phyloP scores from a whole-genome alignment of 2,797 vertebrate species.

The Perodicticus potto region DNA sequence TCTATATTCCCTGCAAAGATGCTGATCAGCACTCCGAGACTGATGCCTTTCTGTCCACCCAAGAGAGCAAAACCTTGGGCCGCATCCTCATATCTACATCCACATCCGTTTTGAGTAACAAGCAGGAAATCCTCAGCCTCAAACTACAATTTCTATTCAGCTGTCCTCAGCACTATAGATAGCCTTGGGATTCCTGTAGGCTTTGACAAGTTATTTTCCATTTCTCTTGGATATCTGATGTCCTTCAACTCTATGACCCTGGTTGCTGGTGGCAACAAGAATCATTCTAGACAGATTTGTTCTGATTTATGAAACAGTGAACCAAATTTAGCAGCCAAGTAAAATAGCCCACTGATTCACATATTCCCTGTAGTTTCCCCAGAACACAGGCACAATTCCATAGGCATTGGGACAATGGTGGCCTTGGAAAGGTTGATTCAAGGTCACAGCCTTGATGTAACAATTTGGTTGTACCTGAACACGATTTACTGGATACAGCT shows the following conservation, averaged over 20 bases:
- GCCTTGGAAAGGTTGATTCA: conserved; percentile 63
- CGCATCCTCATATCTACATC: neutral
- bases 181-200: conserved; percentile 50
- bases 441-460: conserved; percentile 14
- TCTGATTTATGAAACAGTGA: conserved; percentile 69
- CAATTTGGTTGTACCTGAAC: neutral
- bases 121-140: conserved; percentile 64
- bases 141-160: conserved; percentile 19
- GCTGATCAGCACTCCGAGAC: neutral
- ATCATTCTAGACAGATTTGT: conserved; percentile 54
- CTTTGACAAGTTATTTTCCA: conserved; percentile 70
- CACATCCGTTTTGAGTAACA: conserved; percentile 32
- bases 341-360: conserved; percentile 68
- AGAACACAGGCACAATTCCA: neutral
- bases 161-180: neutral
- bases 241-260: conserved; percentile 72
- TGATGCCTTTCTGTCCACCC: conserved; percentile 19
- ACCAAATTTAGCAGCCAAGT: conserved; percentile 74
- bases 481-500: neutral
- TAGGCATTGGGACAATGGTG: conserved; percentile 55
- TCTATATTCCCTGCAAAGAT: neutral
- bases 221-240: conserved; percentile 71
- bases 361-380: conserved; percentile 59
- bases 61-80: conserved; percentile 7
- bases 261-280: conserved; percentile 64